phyloP scores from a whole-genome alignment of 1,140 invertebrate genomes.

The Copidosoma floridanum region DNA sequence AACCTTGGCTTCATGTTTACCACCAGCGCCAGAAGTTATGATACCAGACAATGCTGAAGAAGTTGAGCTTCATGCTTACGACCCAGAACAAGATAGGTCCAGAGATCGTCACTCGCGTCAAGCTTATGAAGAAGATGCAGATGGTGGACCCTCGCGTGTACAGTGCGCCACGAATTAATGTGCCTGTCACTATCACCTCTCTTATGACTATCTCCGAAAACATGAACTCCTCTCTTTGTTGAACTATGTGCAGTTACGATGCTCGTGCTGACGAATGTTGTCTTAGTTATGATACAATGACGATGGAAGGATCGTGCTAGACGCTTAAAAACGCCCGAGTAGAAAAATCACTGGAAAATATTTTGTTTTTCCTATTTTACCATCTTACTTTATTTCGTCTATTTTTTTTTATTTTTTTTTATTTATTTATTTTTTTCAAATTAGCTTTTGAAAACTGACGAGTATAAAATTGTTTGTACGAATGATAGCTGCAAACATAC shows the following conservation, averaged over 20 bases:
- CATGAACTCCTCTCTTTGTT: background rate
- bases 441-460: no score
- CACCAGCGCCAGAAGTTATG: conserved; percentile 72
- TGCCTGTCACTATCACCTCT: no score
- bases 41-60: conserved; percentile 86
- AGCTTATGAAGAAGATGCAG: conserved; percentile 77
- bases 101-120: conserved; percentile 61
- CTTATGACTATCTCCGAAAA: no score
- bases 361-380: no score
- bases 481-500: no score
- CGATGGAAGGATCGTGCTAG: background rate
- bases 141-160: conserved; percentile 71
- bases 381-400: no score
- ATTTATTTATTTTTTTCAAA: no score
- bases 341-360: conserved; percentile 16
- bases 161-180: conserved; percentile 86
- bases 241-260: conserved; percentile 1
- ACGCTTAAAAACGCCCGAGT: conserved; percentile 19
- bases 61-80: conserved; percentile 69
- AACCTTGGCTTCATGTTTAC: conserved; percentile 81
- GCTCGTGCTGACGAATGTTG: background rate
- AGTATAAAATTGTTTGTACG: no score
- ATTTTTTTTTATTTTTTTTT: no score
- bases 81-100: conserved; percentile 68
- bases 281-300: background rate